phyloP scores from a whole-genome alignment of 2,113 vertebrate genomes.

The Percina caprodes region DNA sequence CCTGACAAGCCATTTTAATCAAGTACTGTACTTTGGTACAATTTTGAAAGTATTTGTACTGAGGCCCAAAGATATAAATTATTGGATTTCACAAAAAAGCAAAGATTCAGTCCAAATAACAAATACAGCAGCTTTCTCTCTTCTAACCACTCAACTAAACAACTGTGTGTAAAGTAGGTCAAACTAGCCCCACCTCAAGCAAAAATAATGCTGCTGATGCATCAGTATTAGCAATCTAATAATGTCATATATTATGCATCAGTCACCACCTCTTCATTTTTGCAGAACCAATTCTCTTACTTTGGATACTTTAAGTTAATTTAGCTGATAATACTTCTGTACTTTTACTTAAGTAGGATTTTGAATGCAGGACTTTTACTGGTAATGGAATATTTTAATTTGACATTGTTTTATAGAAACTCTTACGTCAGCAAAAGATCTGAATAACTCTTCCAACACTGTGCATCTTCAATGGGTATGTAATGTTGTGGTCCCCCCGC shows the following conservation, averaged over 20 bases:
- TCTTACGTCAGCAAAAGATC: background rate
- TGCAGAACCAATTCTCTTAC: background rate
- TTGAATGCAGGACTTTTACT: background rate
- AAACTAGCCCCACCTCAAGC: background rate
- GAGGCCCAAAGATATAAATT: background rate
- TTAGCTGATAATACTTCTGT: background rate
- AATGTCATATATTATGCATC: background rate
- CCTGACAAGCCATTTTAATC: slow-evolving; percentile 4
- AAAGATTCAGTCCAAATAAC: background rate
- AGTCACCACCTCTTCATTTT: background rate
- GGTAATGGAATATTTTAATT: background rate
- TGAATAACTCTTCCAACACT: background rate
- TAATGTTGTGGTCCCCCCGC: background rate
- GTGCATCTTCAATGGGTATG: background rate
- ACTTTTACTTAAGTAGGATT: background rate
- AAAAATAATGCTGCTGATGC: background rate
- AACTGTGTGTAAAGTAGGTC: background rate
- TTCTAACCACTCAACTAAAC: background rate
- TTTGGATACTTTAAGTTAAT: background rate
- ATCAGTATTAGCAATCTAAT: background rate
- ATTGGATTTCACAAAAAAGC: background rate
- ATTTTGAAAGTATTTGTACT: background rate
- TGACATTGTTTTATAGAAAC: background rate
- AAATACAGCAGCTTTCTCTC: background rate
- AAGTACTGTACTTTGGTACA: background rate